phyloP scores from a whole-genome alignment of 2,888 invertebrate species.

The Chaitophorus viminalis region DNA sequence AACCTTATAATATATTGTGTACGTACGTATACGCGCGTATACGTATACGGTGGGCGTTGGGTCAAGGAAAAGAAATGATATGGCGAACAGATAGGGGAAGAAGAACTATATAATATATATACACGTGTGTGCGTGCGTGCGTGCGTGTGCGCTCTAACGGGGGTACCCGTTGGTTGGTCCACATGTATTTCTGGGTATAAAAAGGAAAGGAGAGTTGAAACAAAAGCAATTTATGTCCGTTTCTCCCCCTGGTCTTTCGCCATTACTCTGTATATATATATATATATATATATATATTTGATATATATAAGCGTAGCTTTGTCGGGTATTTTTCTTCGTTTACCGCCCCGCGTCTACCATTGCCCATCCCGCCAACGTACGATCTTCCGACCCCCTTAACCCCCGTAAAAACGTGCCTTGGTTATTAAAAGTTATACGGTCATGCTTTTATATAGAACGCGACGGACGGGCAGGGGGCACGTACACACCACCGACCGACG shows the following conservation, averaged over 20 bases:
- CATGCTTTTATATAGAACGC: slow-evolving; percentile 43
- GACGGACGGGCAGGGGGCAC: background rate
- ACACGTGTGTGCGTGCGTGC: background rate
- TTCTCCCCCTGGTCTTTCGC: slow-evolving; percentile 50
- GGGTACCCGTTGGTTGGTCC: slow-evolving; percentile 51
- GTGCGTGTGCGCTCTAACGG: background rate
- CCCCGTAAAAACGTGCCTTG: slow-evolving; percentile 61
- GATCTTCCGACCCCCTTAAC: slow-evolving; percentile 10
- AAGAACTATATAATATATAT: slow-evolving; percentile 33
- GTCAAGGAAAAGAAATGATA: slow-evolving; percentile 61
- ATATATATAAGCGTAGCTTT: slow-evolving; percentile 25
- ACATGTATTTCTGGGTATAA: slow-evolving; percentile 56
- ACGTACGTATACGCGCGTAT: too few species aligned
- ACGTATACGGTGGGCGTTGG: slow-evolving; percentile 43
- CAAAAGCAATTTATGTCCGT: slow-evolving; percentile 62
- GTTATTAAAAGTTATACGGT: slow-evolving; percentile 62
- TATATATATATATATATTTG: background rate
- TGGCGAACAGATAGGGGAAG: slow-evolving; percentile 45
- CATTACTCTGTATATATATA: slow-evolving; percentile 18
- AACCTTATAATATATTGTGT: background rate
- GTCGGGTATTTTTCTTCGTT: slow-evolving; percentile 62
- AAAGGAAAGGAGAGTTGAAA: slow-evolving; percentile 61
- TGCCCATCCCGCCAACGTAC: background rate
- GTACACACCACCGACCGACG: background rate
- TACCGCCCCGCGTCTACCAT: slow-evolving; percentile 13